Percentiles rank a stretch among this genome's conserved stretches.
These are phyloP conservation scores for Cyphomyrus discorhynchus DNA, from an alignment of 2,113 vertebrate genomes.

Conservation along the genomic window DNA sequence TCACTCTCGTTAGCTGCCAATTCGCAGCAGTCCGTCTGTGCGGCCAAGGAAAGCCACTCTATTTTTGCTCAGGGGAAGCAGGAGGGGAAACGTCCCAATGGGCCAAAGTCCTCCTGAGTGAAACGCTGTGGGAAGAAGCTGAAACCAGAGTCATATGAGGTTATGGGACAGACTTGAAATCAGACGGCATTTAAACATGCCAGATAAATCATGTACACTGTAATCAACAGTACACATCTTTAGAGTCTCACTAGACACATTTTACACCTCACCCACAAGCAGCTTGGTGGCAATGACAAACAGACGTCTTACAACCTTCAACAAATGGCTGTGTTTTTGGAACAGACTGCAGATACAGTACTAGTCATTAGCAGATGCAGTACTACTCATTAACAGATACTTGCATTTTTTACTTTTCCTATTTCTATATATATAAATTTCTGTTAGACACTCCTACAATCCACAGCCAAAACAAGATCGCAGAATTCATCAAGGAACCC, in stretches of 20 bases:
- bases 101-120: not conserved
- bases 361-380: not conserved
- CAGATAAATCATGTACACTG: not conserved
- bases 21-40: slow-evolving; percentile 16
- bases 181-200: not conserved
- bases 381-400: not conserved
- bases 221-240: not conserved
- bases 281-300: not conserved
- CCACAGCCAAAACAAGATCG: not conserved
- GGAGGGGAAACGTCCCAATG: not conserved
- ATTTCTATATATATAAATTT: not conserved
- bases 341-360: not conserved
- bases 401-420: not conserved
- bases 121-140: not conserved
- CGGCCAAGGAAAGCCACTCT: slow-evolving; percentile 10
- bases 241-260: not conserved
- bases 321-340: not conserved
- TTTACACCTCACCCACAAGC: not conserved
- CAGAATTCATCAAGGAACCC: not conserved
- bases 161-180: not conserved
- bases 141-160: not conserved
- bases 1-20: slow-evolving; percentile 42
- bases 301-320: not conserved
- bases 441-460: not conserved
- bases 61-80: not conserved